A percentile compares a stretch with the other conserved stretches of the same genome.
Evolutionary conservation across 2,888 invertebrate genomes (phyloP).

Genomic region (Leptogaster cylindrica): DNA sequence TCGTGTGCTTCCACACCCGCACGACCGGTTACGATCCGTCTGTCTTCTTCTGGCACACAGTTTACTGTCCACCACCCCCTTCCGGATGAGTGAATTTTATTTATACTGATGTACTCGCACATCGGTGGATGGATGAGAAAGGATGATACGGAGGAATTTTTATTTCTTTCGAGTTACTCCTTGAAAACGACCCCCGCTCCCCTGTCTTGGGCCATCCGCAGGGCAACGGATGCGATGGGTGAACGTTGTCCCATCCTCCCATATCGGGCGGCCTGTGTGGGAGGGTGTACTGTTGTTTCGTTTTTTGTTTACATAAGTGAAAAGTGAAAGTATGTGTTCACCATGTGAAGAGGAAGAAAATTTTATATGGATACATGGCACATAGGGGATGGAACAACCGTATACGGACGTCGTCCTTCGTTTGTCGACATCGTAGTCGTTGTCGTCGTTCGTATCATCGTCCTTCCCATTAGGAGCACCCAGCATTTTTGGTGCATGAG

Average conservation of each 20-base stretch:
- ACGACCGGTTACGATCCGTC: neutral
- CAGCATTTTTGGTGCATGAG: conserved; percentile 3
- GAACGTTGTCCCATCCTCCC: neutral
- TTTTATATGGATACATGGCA: conserved; percentile 37
- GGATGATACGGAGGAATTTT: conserved; percentile 41
- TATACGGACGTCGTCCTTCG: conserved; percentile 3
- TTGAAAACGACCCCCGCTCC: conserved; percentile 1
- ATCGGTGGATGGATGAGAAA: conserved; percentile 37
- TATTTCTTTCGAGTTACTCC: conserved; percentile 35
- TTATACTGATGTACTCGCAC: conserved; percentile 35
- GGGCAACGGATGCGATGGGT: neutral
- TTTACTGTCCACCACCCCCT: neutral
- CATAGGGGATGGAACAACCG: conserved; percentile 31
- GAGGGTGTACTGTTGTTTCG: conserved; percentile 26
- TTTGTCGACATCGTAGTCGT: no score
- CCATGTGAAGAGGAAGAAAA: conserved; percentile 39
- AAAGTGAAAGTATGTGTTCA: conserved; percentile 45
- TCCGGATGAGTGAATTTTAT: conserved; percentile 40
- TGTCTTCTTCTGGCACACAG: conserved; percentile 10
- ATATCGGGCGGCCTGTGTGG: neutral
- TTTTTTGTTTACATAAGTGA: conserved; percentile 44
- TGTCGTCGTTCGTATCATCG: conserved; percentile 12
- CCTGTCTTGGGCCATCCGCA: neutral
- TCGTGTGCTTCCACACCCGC: neutral
- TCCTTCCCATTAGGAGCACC: conserved; percentile 1